Evolutionary conservation across 1,140 invertebrate species (phyloP).

Genomic region (Aphelinus atriplicis): DNA sequence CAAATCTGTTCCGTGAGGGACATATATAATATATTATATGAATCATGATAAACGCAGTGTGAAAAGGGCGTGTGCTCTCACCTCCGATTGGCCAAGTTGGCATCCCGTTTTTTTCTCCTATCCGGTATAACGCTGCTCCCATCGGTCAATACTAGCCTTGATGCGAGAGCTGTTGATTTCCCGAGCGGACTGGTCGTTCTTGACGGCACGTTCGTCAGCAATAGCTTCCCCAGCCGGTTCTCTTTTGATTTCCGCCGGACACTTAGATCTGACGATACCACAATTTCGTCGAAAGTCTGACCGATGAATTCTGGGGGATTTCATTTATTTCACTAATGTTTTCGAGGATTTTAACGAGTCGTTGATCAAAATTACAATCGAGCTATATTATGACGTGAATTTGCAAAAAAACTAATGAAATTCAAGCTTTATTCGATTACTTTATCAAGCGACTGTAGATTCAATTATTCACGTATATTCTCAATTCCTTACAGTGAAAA

Average conservation of each 20-base stretch:
- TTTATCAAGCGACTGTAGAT: background rate
- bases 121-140: constrained; percentile 55
- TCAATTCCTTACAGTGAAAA: too few species aligned
- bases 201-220: constrained; percentile 61
- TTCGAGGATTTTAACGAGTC: too few species aligned
- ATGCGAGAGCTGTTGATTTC: constrained; percentile 57
- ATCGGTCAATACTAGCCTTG: constrained; percentile 57
- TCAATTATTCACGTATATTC: too few species aligned
- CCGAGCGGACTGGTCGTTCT: constrained; percentile 57
- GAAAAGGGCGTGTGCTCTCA: constrained; percentile 16
- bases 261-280: constrained; percentile 62
- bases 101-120: constrained; percentile 54
- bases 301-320: constrained; percentile 51
- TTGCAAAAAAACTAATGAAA: background rate
- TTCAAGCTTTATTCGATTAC: constrained; percentile 5
- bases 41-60: too few species aligned
- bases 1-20: too few species aligned
- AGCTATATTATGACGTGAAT: too few species aligned
- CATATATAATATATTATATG: too few species aligned
- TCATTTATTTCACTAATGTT: background rate
- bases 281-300: constrained; percentile 62
- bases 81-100: constrained; percentile 49
- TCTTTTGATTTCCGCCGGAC: constrained; percentile 63
- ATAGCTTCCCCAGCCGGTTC: constrained; percentile 62
- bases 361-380: too few species aligned